Evolutionary conservation across 1,140 invertebrate genomes (phyloP).

Genomic region (Oncopeltus fasciatus): DNA sequence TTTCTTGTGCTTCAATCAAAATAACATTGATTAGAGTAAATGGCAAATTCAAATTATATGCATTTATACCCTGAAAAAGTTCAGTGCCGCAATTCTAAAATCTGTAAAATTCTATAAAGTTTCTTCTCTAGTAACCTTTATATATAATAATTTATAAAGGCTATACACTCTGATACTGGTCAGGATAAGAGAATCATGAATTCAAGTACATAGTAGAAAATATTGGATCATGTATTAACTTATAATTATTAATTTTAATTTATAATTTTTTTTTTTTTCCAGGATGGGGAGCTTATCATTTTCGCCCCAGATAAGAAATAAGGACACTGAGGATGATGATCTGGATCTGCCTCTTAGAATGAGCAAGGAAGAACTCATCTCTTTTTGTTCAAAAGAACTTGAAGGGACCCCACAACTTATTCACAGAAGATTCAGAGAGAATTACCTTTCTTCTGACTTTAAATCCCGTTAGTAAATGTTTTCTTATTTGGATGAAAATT

Average conservation of each 20-base stretch:
- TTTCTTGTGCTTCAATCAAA: no score
- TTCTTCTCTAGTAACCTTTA: no score
- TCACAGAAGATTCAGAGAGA: neutral
- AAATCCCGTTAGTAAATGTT: neutral
- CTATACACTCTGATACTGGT: no score
- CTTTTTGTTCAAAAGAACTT: slow-evolving; percentile 33
- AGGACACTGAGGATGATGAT: slow-evolving; percentile 46
- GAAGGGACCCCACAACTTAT: neutral
- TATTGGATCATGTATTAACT: no score
- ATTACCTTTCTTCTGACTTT: neutral
- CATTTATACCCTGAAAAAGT: no score
- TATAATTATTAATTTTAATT: no score
- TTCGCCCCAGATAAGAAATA: slow-evolving; percentile 46
- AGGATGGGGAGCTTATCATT: slow-evolving; percentile 64
- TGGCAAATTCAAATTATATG: no score
- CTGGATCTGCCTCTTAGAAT: slow-evolving; percentile 36
- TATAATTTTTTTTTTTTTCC: slow-evolving; percentile 29
- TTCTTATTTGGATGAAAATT: no score
- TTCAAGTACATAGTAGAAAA: neutral
- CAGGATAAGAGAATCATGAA: no score
- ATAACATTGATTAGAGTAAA: no score
- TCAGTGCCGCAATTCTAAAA: no score
- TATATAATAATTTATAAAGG: neutral
- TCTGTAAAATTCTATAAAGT: no score
- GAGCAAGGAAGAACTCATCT: slow-evolving; percentile 35